Evolutionary conservation across 2,888 invertebrate genomes (phyloP).

Genomic region (Athripsodes cinereus): DNA sequence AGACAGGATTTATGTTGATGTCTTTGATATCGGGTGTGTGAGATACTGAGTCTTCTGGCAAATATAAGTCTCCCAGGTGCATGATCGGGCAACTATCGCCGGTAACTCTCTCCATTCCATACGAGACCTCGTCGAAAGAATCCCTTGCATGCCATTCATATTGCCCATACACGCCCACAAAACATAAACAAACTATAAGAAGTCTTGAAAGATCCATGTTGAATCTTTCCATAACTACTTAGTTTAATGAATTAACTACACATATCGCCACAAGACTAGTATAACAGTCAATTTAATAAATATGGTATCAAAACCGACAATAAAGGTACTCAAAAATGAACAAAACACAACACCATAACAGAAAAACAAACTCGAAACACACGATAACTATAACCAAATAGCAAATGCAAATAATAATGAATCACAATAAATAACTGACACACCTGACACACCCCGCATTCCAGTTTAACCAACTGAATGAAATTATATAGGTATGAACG

Average conservation of each 20-base stretch:
- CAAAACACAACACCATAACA: too few species aligned
- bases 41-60: slow-evolving; percentile 80
- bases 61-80: slow-evolving; percentile 74
- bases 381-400: too few species aligned
- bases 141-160: slow-evolving; percentile 91
- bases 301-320: too few species aligned
- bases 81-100: slow-evolving; percentile 87
- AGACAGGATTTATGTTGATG: slow-evolving; percentile 88
- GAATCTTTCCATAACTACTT: too few species aligned
- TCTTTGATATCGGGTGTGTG: slow-evolving; percentile 92
- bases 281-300: too few species aligned
- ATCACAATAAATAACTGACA: slow-evolving; percentile 8
- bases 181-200: slow-evolving; percentile 31
- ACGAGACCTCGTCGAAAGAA: slow-evolving; percentile 81
- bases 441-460: slow-evolving; percentile 13
- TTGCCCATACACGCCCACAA: slow-evolving; percentile 67
- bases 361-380: too few species aligned
- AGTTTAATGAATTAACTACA: too few species aligned
- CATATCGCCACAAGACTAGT: too few species aligned
- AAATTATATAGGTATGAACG: background rate
- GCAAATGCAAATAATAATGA: too few species aligned
- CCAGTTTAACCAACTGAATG: background rate
- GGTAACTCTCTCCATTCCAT: slow-evolving; percentile 76
- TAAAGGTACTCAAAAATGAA: too few species aligned
- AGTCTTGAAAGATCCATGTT: slow-evolving; percentile 9